Evolutionary conservation across 1,140 invertebrate species (phyloP), one percentile per base, ranked within the genome.

Genomic region (Drosophila varians): DNA sequence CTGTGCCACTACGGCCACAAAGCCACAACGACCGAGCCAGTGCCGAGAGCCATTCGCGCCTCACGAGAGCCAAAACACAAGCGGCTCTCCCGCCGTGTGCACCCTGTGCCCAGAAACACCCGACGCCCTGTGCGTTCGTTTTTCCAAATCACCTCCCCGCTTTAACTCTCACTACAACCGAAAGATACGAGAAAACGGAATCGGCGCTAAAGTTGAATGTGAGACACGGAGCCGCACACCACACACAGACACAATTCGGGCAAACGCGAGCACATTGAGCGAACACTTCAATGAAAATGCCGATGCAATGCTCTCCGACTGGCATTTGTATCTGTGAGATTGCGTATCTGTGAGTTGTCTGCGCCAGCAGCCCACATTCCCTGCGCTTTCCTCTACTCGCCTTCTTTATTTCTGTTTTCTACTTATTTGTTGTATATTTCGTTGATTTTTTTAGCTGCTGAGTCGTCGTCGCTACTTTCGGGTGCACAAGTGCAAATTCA

Each of bases 401-500:
- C 68, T 78, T 53, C 71, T 80, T 78, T 71, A 60, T 66, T 78
- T 68, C 79, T 58, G 74, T 58, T 84, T 78, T 78, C 71, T 58
- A 51, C 54, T 65, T 72, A 72, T 75, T 78, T 74, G 21, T 57
- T 45, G 43, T 60, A 14, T 56, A 46, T 73, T 65, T 71, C 46
- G 54, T 75, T 69, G 42, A 42, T 53, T 62, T 56, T 60, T 62
- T 47, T 49, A 40, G 70, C 40, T 40, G 38, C 51, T 69, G 53
- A 8, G 19, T 36, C 26, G 34, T 52, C 46, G 53, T 48, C 25
- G 58, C 47, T 66, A 62, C 48, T 71, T 62, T 79, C 80, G 80
- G 75, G 80, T 84, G 79, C 82, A 84, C 79, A 84, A 84, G 79
- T 84, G 79, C 80, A 84, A 84, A 86, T 86, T 84, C 79, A 84